These are phyloP conservation scores for Eupithecia subfuscata DNA, from an alignment of 2,888 invertebrate genomes.

Conservation along the genomic window DNA sequence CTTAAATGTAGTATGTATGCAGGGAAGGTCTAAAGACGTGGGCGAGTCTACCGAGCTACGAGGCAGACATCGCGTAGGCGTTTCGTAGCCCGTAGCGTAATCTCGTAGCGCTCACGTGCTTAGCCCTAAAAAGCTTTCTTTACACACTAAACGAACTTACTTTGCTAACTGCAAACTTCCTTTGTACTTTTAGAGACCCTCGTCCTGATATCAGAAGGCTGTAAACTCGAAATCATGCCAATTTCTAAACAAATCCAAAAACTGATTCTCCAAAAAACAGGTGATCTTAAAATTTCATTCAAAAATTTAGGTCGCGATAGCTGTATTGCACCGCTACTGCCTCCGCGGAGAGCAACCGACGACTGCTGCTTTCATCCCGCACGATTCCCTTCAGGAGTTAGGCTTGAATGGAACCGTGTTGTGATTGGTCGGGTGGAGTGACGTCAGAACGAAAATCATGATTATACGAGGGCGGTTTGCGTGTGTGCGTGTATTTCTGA, in stretches of 20 bases:
- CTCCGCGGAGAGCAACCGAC: slow-evolving; percentile 67
- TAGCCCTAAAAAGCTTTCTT: slow-evolving; percentile 28
- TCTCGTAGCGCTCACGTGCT: slow-evolving; percentile 68
- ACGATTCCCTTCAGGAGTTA: slow-evolving; percentile 82
- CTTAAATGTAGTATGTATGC: slow-evolving; percentile 30
- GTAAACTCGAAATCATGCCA: slow-evolving; percentile 26
- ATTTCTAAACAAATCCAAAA: slow-evolving; percentile 27
- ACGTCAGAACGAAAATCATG: slow-evolving; percentile 88
- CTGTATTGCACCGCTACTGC: slow-evolving; percentile 47
- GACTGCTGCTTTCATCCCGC: slow-evolving; percentile 78
- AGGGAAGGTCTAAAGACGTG: slow-evolving; percentile 63
- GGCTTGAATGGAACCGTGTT: slow-evolving; percentile 87
- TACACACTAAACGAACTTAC: slow-evolving; percentile 12
- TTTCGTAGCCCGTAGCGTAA: slow-evolving; percentile 70
- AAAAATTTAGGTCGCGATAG: slow-evolving; percentile 20
- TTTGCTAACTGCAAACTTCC: slow-evolving; percentile 10
- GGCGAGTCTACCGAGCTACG: slow-evolving; percentile 80
- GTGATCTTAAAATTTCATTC: slow-evolving; percentile 24
- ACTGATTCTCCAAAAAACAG: slow-evolving; percentile 28
- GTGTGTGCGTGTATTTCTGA: slow-evolving; percentile 69
- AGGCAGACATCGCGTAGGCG: slow-evolving; percentile 77
- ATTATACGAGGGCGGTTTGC: slow-evolving; percentile 80
- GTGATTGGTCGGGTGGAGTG: slow-evolving; percentile 86
- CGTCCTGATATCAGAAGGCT: background rate
- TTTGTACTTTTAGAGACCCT: slow-evolving; percentile 42